These are phyloP conservation scores for Pachycephala philippinensis DNA, from an alignment of 2,113 vertebrate genomes.

Conservation along the genomic window DNA sequence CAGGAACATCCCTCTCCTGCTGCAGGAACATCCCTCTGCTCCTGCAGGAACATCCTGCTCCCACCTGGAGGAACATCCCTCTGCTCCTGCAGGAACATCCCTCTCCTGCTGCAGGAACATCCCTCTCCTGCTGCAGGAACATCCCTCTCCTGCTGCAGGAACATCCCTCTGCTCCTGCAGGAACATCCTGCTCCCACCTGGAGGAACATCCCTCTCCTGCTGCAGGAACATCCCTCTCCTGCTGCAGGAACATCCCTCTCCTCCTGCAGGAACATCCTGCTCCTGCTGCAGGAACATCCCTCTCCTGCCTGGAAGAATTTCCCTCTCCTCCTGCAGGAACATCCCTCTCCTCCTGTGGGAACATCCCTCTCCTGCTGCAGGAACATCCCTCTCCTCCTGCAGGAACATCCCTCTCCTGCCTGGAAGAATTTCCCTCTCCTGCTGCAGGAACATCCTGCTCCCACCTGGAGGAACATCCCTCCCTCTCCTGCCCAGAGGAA, in stretches of 20 bases:
- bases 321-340: not conserved
- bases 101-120: not conserved
- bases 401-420: not conserved
- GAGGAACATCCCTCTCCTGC: not conserved
- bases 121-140: too few species aligned
- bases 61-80: too few species aligned
- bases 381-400: not conserved
- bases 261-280: too few species aligned
- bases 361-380: not conserved
- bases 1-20: not conserved
- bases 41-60: not conserved
- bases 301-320: too few species aligned
- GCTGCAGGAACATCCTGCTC: not conserved
- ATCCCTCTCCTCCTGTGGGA: not conserved
- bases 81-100: too few species aligned
- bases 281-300: not conserved
- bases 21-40: not conserved
- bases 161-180: not conserved
- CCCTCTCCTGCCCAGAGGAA: fast-evolving
- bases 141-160: not conserved
- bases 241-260: not conserved
- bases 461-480: too few species aligned
- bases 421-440: too few species aligned
- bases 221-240: not conserved
- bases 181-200: too few species aligned